Evolutionary conservation across 2,888 invertebrate species (phyloP).

Genomic region (Cantharis flavilabris): DNA sequence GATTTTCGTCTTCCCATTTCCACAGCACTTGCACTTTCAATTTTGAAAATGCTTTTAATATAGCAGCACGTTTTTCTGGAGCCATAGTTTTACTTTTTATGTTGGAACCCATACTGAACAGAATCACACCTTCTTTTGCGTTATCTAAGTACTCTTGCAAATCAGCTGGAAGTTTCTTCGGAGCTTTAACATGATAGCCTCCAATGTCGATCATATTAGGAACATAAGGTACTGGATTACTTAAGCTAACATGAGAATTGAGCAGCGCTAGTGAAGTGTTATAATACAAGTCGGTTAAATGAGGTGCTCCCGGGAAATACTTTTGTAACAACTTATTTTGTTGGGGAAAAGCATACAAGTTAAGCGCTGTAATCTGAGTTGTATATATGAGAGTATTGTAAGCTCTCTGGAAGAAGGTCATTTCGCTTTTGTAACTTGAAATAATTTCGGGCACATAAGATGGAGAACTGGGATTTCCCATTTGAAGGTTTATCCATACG

Average conservation of each 20-base stretch:
- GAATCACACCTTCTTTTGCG: constrained; percentile 47
- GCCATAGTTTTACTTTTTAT: constrained; percentile 42
- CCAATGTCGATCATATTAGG: constrained; percentile 37
- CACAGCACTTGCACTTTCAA: constrained; percentile 68
- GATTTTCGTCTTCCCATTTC: constrained; percentile 68
- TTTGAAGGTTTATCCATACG: constrained; percentile 53
- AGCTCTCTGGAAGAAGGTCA: constrained; percentile 21
- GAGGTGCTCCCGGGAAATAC: constrained; percentile 29
- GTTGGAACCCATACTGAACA: constrained; percentile 51
- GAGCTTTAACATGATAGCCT: constrained; percentile 32
- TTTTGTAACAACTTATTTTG: constrained; percentile 30
- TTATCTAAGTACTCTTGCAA: constrained; percentile 44
- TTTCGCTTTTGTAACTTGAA: neutral
- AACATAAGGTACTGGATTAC: constrained; percentile 23
- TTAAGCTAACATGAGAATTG: constrained; percentile 31
- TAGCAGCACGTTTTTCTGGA: constrained; percentile 33
- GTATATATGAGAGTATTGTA: constrained; percentile 8
- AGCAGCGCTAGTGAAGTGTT: constrained; percentile 33
- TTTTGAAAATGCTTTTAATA: constrained; percentile 55
- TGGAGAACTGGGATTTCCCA: constrained; percentile 55
- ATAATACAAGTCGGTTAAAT: constrained; percentile 26
- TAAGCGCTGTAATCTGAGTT: neutral
- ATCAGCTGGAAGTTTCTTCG: constrained; percentile 34
- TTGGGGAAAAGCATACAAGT: constrained; percentile 11
- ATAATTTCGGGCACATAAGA: constrained; percentile 57